Evolutionary conservation across 2,888 invertebrate species (phyloP).

Genomic region (Dicycla oo): DNA sequence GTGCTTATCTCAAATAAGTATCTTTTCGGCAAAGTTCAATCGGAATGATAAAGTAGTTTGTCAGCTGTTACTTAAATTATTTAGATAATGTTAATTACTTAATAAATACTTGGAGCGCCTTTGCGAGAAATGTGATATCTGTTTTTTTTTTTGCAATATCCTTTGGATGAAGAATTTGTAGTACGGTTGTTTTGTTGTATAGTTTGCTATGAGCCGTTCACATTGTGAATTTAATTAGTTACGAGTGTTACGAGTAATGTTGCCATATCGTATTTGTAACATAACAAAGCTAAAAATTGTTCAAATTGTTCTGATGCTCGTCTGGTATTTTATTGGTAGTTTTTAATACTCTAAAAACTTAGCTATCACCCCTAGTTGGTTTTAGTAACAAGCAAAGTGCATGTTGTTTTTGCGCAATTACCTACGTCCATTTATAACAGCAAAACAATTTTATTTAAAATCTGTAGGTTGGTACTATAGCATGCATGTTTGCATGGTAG

Average conservation of each 20-base stretch:
- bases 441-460: background rate
- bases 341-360: conserved; percentile 19
- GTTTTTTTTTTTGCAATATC: conserved; percentile 30
- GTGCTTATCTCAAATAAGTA: conserved; percentile 74
- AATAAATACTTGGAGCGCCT: conserved; percentile 47
- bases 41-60: conserved; percentile 63
- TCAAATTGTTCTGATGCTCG: background rate
- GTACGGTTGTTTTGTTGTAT: no score
- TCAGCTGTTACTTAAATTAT: conserved; percentile 60
- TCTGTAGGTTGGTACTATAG: no score
- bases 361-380: background rate
- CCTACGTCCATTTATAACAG: background rate
- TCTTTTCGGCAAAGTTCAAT: conserved; percentile 78
- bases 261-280: background rate
- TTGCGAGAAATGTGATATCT: conserved; percentile 37
- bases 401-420: background rate
- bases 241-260: conserved; percentile 8
- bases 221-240: conserved; percentile 19
- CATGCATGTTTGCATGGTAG: no score
- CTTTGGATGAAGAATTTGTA: conserved; percentile 8
- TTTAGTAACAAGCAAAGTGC: background rate
- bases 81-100: conserved; percentile 63
- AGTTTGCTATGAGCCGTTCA: conserved; percentile 3
- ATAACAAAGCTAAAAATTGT: background rate
- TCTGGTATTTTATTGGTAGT: conserved; percentile 6